Conservation (phyloP, 2,888 invertebrate species). For the Brachylomia viminalis region DNA sequence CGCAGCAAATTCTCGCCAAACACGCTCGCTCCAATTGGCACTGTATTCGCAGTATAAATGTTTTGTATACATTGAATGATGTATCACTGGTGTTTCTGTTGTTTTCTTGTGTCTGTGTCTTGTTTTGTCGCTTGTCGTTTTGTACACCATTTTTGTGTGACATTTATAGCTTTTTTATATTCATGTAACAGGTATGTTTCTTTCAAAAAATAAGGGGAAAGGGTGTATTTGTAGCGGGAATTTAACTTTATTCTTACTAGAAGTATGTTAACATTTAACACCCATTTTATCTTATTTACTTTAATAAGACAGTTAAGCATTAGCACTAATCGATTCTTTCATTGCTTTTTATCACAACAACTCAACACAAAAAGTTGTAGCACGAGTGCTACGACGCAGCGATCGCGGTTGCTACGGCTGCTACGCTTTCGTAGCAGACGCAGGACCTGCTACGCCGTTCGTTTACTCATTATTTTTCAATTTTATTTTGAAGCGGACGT, state of each 20-base stretch:
- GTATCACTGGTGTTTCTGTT: neutral
- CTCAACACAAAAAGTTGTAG: conserved; percentile 25
- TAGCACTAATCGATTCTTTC: neutral
- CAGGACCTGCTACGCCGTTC: conserved; percentile 33
- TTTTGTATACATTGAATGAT: neutral
- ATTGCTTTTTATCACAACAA: neutral
- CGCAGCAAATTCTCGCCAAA: conserved; percentile 21
- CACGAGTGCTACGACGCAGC: conserved; percentile 30
- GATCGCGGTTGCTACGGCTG: conserved; percentile 32
- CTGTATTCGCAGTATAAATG: conserved; percentile 8
- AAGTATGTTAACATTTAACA: neutral
- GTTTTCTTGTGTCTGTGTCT: conserved; percentile 1
- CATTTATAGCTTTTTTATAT: neutral
- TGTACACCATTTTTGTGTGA: neutral
- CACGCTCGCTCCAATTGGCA: conserved; percentile 41
- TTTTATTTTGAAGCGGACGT: neutral
- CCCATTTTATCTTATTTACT: neutral
- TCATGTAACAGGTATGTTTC: neutral
- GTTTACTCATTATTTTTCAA: neutral
- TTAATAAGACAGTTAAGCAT: neutral
- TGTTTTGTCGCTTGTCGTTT: neutral
- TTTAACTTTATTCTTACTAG: neutral
- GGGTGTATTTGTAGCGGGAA: neutral
- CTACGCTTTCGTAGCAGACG: conserved; percentile 54
- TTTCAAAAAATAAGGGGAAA: neutral